Conservation (phyloP, 2,888 invertebrate species). For the Suillia variegata region DNA sequence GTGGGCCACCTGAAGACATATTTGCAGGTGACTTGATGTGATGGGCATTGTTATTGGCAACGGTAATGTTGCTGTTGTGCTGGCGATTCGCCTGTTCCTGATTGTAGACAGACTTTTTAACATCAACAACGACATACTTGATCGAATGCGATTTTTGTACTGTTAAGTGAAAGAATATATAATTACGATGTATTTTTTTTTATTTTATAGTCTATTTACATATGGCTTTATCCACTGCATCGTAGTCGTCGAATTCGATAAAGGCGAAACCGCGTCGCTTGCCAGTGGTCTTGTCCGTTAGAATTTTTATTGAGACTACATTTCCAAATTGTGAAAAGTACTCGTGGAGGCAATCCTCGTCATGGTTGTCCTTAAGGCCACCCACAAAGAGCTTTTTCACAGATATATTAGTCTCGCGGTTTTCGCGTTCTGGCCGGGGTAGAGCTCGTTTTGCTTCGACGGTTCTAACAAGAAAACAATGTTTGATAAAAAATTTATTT, state of each 20-base stretch:
- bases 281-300: constrained; percentile 89
- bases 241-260: constrained; percentile 96
- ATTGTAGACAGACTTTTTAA: constrained; percentile 90
- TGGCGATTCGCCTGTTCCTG: constrained; percentile 66
- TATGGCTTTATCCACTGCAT: constrained; percentile 94
- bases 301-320: constrained; percentile 82
- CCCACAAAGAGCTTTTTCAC: constrained; percentile 95
- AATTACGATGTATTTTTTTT: neutral
- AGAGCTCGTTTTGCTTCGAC: constrained; percentile 98
- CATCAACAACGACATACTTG: constrained; percentile 84
- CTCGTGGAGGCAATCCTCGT: constrained; percentile 84
- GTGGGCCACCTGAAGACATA: constrained; percentile 28
- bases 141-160: constrained; percentile 81
- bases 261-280: constrained; percentile 96
- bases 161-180: constrained; percentile 49
- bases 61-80: neutral
- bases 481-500: constrained; percentile 8
- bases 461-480: constrained; percentile 63
- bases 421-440: constrained; percentile 86
- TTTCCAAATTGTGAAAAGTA: constrained; percentile 83
- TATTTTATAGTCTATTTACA: constrained; percentile 68
- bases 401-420: constrained; percentile 89
- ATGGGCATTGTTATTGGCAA: constrained; percentile 26
- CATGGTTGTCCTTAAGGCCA: constrained; percentile 89
- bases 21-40: constrained; percentile 41